Evolutionary conservation across 2,113 vertebrate genomes (phyloP), one percentile per base, ranked within the genome.

Genomic region (Salvelinus alpinus): DNA sequence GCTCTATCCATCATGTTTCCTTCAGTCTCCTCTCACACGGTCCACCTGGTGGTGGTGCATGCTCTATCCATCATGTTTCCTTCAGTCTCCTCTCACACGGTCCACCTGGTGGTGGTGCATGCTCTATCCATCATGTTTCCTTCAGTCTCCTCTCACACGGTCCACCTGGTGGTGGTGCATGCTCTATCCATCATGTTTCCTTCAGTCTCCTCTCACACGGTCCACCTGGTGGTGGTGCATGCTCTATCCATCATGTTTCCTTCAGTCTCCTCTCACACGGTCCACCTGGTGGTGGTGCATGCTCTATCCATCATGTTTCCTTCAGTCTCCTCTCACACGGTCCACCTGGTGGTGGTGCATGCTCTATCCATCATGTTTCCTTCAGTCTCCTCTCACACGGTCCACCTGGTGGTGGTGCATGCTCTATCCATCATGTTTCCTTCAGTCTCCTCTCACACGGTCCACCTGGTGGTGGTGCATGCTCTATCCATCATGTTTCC

Each of bases 41-140:
- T n/a, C n/a, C n/a, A n/a, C 38, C 29, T 70, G 14, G 75, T 20
- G 27, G 79, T 18, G 38, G 4, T 85, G 75, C 74, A 84, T 80
- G 79, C 31, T 66, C 67, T 74, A 48, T 80, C 64, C 5, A 65
- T 76, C 65, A 31, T 60, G 11, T 24, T 75, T 60, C 2, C 18
- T 80, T 83, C 60, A 48, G 31, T 74, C 59, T 44, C 20, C 27
- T 76, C 74, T 75, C 24, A 59, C 60, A 13, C 12, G 22, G n/a
- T n/a, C n/a, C n/a, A n/a, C 38, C 29, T 70, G 14, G 75, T 20
- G 27, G 79, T 18, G 38, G 4, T 85, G 75, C 74, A 84, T 80
- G 79, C 31, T 66, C 67, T 74, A 48, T 80, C 64, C 5, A 65
- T 76, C 65, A 31, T 60, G 11, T 24, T 75, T 60, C 2, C 18